These are phyloP conservation scores for Taurulus bubalis DNA, from an alignment of 2,113 vertebrate genomes.

Conservation along the genomic window DNA sequence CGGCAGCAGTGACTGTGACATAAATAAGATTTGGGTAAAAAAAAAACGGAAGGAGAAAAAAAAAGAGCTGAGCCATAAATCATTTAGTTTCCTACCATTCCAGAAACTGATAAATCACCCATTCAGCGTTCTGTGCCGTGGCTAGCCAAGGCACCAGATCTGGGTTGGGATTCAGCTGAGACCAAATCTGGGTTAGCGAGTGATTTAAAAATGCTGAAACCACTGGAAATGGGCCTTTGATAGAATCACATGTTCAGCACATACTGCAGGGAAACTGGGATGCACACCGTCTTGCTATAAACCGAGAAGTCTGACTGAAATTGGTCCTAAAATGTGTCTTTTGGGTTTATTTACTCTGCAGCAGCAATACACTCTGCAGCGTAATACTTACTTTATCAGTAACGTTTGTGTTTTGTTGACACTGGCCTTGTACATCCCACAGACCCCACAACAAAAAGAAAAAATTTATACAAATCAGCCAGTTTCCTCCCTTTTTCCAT, in stretches of 20 bases:
- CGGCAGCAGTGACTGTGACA: conserved; percentile 9
- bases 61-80: conserved; percentile 44
- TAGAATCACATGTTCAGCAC: conserved; percentile 58
- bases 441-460: not conserved
- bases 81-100: conserved; percentile 51
- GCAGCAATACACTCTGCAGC: not conserved
- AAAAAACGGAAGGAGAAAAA: not conserved
- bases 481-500: not conserved
- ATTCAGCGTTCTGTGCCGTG: conserved; percentile 23
- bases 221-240: conserved; percentile 43
- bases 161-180: conserved; percentile 59
- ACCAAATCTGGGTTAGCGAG: conserved; percentile 68
- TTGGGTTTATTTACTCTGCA: conserved; percentile 14
- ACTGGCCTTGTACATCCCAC: not conserved
- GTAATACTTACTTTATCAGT: not conserved
- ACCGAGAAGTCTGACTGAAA: conserved; percentile 6
- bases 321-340: conserved; percentile 4
- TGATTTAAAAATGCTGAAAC: conserved; percentile 67
- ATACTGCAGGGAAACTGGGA: conserved; percentile 41
- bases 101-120: conserved; percentile 62
- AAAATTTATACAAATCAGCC: not conserved
- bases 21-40: conserved; percentile 46
- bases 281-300: conserved; percentile 12
- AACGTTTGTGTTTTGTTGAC: not conserved
- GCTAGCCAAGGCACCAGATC: conserved; percentile 55